Conservation (phyloP, 2,113 vertebrate species). For the Notothenia coriiceps region DNA sequence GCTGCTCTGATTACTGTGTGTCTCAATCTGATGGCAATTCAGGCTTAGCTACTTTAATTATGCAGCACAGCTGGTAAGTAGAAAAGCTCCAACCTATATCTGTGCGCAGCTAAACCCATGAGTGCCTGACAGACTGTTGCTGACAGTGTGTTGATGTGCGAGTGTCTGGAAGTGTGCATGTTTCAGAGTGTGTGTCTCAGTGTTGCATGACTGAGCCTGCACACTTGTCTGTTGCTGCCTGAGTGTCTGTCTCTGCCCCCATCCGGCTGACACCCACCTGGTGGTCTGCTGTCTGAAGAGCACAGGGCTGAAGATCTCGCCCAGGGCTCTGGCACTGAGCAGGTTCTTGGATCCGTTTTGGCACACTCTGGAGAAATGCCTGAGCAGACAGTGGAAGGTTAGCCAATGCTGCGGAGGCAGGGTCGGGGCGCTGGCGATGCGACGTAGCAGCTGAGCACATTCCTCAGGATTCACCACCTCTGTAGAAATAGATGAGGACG, state of each 20-base stretch:
- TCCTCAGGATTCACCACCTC: constrained; percentile 92
- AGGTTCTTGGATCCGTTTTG: constrained; percentile 90
- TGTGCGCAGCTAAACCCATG: constrained; percentile 31
- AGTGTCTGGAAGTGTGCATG: constrained; percentile 13
- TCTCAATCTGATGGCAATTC: constrained; percentile 59
- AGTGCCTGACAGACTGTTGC: constrained; percentile 18
- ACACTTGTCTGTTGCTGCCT: constrained; percentile 38
- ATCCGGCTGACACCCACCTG: constrained; percentile 81
- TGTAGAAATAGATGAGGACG: constrained; percentile 67
- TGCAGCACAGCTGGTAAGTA: constrained; percentile 63
- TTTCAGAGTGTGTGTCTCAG: constrained; percentile 28
- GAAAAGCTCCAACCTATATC: constrained; percentile 63
- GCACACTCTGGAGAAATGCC: constrained; percentile 93
- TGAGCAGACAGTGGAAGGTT: constrained; percentile 93
- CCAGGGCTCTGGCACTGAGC: constrained; percentile 87
- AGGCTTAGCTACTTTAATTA: constrained; percentile 61
- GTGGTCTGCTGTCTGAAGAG: constrained; percentile 90
- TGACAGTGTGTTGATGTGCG: background rate
- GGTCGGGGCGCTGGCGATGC: constrained; percentile 86
- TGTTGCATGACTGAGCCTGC: constrained; percentile 41
- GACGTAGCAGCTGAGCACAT: constrained; percentile 89
- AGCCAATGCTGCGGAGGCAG: constrained; percentile 96
- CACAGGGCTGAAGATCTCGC: constrained; percentile 94
- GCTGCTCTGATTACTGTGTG: constrained; percentile 9
- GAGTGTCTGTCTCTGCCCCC: constrained; percentile 41